These are phyloP conservation scores for Drosophila engyochracea DNA, from an alignment of 2,888 invertebrate species.

Conservation along the genomic window DNA sequence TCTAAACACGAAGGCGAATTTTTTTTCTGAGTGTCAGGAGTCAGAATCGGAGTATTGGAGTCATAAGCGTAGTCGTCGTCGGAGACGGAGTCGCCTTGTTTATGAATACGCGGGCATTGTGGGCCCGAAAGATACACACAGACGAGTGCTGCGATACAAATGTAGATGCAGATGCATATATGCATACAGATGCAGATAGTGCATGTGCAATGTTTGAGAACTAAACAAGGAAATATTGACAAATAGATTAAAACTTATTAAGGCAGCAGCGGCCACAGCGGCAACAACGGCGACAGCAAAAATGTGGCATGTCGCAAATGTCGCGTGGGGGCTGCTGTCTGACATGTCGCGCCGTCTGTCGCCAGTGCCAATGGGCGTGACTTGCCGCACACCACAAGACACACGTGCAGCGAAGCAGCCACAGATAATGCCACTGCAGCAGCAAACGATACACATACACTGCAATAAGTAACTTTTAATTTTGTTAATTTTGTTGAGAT, in stretches of 20 bases:
- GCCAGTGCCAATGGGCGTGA: slow-evolving; percentile 40
- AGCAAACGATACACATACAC: slow-evolving; percentile 13
- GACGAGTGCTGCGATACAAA: slow-evolving; percentile 20
- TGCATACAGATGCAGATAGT: slow-evolving; percentile 36
- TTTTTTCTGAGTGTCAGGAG: slow-evolving; percentile 21
- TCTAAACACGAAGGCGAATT: background rate
- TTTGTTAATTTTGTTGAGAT: background rate
- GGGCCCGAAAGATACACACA: slow-evolving; percentile 55
- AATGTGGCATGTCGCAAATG: slow-evolving; percentile 65
- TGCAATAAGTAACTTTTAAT: background rate
- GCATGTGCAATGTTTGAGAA: slow-evolving; percentile 67
- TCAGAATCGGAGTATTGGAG: slow-evolving; percentile 8
- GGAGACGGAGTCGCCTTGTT: slow-evolving; percentile 62
- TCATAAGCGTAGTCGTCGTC: background rate
- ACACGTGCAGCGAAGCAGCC: slow-evolving; percentile 60
- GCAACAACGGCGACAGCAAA: slow-evolving; percentile 35
- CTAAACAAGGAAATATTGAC: slow-evolving; percentile 80
- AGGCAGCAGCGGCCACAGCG: slow-evolving; percentile 52
- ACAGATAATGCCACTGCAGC: slow-evolving; percentile 19
- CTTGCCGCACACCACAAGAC: slow-evolving; percentile 34
- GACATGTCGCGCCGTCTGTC: slow-evolving; percentile 70
- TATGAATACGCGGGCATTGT: slow-evolving; percentile 77
- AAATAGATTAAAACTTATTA: slow-evolving; percentile 82
- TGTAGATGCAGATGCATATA: slow-evolving; percentile 15
- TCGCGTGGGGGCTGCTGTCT: slow-evolving; percentile 67